Percentiles rank a stretch among this genome's conserved stretches.
Conservation (phyloP, 2,113 vertebrate genomes). For the Microtus montanus region DNA sequence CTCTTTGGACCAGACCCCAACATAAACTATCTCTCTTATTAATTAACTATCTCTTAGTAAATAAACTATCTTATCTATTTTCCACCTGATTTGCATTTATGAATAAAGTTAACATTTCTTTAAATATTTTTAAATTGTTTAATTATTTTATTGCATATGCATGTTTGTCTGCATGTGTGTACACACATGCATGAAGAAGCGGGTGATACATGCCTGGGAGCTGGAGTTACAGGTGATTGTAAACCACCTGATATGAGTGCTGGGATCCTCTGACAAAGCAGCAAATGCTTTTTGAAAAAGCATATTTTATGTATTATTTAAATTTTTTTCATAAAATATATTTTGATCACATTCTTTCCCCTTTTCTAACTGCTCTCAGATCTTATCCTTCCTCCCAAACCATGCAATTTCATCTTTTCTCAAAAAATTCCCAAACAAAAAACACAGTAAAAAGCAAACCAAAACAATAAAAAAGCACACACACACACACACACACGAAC, state of each 20-base stretch:
- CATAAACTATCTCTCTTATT: no score
- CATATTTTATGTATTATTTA: no score
- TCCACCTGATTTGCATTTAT: neutral
- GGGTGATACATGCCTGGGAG: neutral
- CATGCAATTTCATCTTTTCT: neutral
- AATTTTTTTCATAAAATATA: neutral
- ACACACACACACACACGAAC: no score
- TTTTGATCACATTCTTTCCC: neutral
- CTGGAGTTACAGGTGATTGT: neutral
- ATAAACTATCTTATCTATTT: no score
- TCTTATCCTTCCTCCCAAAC: neutral
- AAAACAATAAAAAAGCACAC: neutral
- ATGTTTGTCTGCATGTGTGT: neutral
- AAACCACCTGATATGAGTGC: neutral
- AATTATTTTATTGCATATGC: neutral
- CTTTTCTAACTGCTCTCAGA: neutral
- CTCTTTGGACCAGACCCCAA: no score
- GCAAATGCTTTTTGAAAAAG: no score
- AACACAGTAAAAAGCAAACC: neutral
- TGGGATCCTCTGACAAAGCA: neutral
- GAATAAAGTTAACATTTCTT: neutral
- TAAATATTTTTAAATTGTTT: neutral
- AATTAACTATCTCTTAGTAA: no score
- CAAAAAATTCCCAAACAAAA: neutral
- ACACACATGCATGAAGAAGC: neutral